phyloP scores from a whole-genome alignment of 2,888 invertebrate species.

The Trachelus iudaicus region DNA sequence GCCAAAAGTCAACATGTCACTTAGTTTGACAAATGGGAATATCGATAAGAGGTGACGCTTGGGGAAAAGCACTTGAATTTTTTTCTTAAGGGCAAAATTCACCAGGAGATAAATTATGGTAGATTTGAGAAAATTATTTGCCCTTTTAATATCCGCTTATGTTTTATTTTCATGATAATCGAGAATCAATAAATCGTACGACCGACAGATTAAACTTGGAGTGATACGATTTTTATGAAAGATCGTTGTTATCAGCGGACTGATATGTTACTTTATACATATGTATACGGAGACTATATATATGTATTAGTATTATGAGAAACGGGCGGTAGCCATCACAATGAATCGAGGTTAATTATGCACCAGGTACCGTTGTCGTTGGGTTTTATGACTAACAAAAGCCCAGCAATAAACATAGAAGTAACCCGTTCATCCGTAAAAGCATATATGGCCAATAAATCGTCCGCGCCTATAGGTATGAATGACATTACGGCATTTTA shows the following conservation, averaged over 20 bases:
- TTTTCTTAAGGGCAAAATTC: too few relatives aligned
- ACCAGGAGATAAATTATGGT: not conserved
- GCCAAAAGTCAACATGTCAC: not conserved
- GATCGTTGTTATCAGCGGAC: not conserved
- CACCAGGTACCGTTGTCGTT: slow-evolving; percentile 17
- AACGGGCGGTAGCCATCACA: not conserved
- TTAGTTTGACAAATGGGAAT: slow-evolving; percentile 1
- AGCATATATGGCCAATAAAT: slow-evolving; percentile 2
- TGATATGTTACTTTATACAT: not conserved
- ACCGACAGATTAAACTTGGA: too few relatives aligned
- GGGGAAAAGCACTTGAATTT: not conserved
- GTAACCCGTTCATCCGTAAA: slow-evolving; percentile 6
- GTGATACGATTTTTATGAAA: not conserved
- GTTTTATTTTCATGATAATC: not conserved
- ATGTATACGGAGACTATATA: not conserved
- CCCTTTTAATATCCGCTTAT: not conserved
- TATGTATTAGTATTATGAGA: not conserved
- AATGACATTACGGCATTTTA: not conserved
- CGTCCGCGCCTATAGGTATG: not conserved
- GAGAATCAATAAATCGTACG: not conserved
- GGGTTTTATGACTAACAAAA: slow-evolving; percentile 28
- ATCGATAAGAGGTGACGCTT: not conserved
- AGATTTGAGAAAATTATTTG: not conserved
- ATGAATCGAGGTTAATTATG: slow-evolving; percentile 21
- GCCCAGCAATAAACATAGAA: slow-evolving; percentile 28